Base-by-base conservation (phyloP, 2,113 vertebrate species). In the Paraplagusia blochii region DNA sequence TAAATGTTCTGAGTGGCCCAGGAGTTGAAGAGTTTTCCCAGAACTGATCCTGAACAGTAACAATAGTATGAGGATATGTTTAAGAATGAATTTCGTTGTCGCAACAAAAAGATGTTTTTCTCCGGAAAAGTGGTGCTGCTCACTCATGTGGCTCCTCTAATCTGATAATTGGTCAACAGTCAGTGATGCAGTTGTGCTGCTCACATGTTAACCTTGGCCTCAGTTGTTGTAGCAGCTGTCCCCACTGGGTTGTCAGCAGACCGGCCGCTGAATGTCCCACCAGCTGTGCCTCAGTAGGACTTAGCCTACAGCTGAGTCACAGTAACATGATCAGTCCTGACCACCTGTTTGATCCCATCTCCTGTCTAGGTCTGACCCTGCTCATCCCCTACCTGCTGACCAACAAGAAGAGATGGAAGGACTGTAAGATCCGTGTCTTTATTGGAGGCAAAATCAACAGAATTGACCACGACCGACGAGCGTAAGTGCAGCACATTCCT, bases 401-500 rank as follows among this genome's bases (percentile, higher is more conserved):
- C 58, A 98, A 96, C 49, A 99, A 92, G 75, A 92, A 91, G 76
- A 85, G 88, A 67, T 92, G 91, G 91, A 86, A 86, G 43, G 88
- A 92, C 44, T 92, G 91, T 75, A 91, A 90, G 83, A 92, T 91
- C 49, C 88, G 89, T 0, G 89, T 91, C 29, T 92, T 92, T 54
- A 91, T 91, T 5, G 91, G 91, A 22, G 91, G 91, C 6, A 92
- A 92, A 89, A 98, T 99, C 85, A 99, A 99, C 85, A 88, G 97
- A 85, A 99, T 99, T 66, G 97, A 99, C 80, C 97, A 97, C 38
- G 97, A 99, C 72, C 94, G 96, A 81, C 89, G 97, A 91, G 94
- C 94, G 97, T 99, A 82, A 94, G 95, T 92, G 0, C 48, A 11
- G 1, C 17, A 12, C 1, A 0, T 13, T 39, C n/a, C 63, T 22